phyloP scores from a whole-genome alignment of 2,113 vertebrate genomes.

The Tetraodon nigroviridis region DNA sequence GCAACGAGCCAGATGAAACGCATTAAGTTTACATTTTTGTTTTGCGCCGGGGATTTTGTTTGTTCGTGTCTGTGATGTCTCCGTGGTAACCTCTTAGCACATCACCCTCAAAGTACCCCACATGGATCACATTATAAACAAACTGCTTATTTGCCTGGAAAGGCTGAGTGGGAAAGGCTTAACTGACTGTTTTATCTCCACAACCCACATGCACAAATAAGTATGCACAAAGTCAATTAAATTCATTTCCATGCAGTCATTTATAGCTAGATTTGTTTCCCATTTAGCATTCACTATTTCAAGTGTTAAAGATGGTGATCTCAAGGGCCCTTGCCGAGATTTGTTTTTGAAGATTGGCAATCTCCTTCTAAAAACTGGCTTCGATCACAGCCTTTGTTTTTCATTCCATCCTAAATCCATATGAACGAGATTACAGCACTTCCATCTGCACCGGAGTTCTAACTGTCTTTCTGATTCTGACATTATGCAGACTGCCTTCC shows the following conservation, averaged over 20 bases:
- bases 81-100: conserved; percentile 64
- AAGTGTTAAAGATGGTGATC: conserved; percentile 17
- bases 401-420: conserved; percentile 31
- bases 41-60: conserved; percentile 62
- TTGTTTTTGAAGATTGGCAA: conserved; percentile 19
- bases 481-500: conserved; percentile 86
- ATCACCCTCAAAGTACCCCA: conserved; percentile 72
- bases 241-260: conserved; percentile 51
- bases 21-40: conserved; percentile 64
- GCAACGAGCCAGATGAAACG: conserved; percentile 64
- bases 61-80: conserved; percentile 66
- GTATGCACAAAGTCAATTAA: conserved; percentile 48
- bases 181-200: conserved; percentile 51
- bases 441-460: conserved; percentile 45
- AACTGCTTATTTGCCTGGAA: conserved; percentile 58
- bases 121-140: conserved; percentile 73
- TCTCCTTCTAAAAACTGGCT: conserved; percentile 31
- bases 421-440: conserved; percentile 30
- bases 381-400: conserved; percentile 27
- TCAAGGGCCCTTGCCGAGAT: conserved; percentile 24
- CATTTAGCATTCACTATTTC: conserved; percentile 24
- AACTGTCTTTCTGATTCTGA: conserved; percentile 49
- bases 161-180: conserved; percentile 32
- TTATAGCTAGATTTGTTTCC: conserved; percentile 41
- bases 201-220: conserved; percentile 48